Evolutionary conservation across 2,797 vertebrate species (phyloP), one percentile per base, ranked within the genome.

Genomic region (Characodon lateralis): DNA sequence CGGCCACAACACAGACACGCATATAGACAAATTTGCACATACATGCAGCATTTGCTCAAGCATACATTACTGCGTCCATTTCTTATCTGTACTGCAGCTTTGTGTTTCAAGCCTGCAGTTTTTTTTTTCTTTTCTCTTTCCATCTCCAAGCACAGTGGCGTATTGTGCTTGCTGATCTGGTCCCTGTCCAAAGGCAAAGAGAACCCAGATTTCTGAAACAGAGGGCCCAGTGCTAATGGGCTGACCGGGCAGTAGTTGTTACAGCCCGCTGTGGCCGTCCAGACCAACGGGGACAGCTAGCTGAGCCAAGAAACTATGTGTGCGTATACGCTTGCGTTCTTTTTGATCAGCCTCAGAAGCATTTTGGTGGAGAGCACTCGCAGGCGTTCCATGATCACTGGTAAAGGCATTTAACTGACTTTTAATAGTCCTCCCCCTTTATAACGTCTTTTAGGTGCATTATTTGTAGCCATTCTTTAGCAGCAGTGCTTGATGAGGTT

Each of bases 141-240:
- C 24, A 72, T 86, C 85, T 87, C 74, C 71, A 83, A 92, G 91
- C 91, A 94, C 93, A 94, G 91, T 90, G 85, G 86, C 83, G 88
- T 93, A 94, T 94, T 95, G 94, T 94, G 92, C 88, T 87, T 85
- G 63, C 80, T 75, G 86, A 86, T 85, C 90, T 94, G 93, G 92
- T 92, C 85, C 77, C 73, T 51, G 72, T 93, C 93, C 93, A 94
- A 91, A 88, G 83, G 88, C 92, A 91, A 92, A 93, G 90, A 92
- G 92, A 94, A 91, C 91, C 90, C 91, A 93, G 92, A 94, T 94
- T 93, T 88, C 89, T 91, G 89, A 91, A 94, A 92, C 91, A 93
- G 91, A 94, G 91, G 81, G 82, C 89, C 87, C 85, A 82, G 93
- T 91, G 74, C 89, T 85, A 87, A 91, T 87, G 85, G 86, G 85